Evolutionary conservation across 2,113 vertebrate genomes (phyloP).

Genomic region (Turdus rufiventris): DNA sequence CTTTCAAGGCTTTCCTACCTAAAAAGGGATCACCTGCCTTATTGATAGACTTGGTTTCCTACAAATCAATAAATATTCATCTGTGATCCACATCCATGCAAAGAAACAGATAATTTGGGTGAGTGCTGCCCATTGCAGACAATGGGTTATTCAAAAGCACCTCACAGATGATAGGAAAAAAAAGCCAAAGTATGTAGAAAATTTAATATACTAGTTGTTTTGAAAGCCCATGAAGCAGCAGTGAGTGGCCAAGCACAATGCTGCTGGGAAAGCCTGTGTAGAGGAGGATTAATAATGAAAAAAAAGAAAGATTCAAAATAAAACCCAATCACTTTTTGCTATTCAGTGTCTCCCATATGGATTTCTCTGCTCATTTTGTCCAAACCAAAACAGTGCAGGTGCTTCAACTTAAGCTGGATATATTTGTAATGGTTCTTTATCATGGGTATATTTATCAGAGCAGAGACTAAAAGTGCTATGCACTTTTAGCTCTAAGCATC

Average conservation of each 20-base stretch:
- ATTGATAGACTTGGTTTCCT: background rate
- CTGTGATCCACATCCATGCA: background rate
- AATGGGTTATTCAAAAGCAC: background rate
- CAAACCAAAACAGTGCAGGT: background rate
- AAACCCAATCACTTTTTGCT: background rate
- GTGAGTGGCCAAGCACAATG: background rate
- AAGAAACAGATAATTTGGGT: background rate
- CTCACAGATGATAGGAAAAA: background rate
- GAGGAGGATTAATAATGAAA: background rate
- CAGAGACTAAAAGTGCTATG: background rate
- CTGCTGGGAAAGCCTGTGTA: background rate
- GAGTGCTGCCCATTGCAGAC: background rate
- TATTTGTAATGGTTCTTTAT: background rate
- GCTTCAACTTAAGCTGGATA: background rate
- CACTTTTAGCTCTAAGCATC: background rate
- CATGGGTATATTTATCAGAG: background rate
- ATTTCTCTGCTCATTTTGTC: background rate
- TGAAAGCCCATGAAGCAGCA: background rate
- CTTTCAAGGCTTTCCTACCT: background rate
- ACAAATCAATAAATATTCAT: background rate
- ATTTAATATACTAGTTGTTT: background rate
- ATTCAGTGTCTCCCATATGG: background rate
- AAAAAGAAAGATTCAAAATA: background rate
- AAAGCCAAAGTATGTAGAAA: background rate
- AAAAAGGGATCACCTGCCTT: background rate